These are phyloP conservation scores for Chloropsis cyanopogon DNA, from an alignment of 2,113 vertebrate genomes.

Conservation along the genomic window DNA sequence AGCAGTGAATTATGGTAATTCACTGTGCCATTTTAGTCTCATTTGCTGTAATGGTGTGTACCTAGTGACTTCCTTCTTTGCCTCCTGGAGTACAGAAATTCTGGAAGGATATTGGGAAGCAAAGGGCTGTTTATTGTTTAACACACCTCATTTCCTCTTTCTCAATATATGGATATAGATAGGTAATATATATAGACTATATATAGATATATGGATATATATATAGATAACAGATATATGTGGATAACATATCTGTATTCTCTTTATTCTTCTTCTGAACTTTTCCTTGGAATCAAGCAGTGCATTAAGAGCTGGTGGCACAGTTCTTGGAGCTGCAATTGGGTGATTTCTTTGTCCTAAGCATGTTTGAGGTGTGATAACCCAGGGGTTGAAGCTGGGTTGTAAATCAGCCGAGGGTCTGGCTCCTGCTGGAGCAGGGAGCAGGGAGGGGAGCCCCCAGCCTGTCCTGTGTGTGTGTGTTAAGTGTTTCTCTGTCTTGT, in stretches of 20 bases:
- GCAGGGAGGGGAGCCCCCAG: not conserved
- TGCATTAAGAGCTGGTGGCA: not conserved
- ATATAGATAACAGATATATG: not conserved
- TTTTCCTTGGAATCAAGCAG: not conserved
- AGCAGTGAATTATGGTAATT: not conserved
- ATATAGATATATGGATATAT: too few relatives aligned
- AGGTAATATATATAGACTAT: too few relatives aligned
- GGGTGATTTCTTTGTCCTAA: not conserved
- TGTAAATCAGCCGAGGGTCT: not conserved
- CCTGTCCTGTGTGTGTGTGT: slow-evolving; percentile 53
- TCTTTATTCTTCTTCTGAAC: not conserved
- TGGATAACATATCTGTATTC: not conserved
- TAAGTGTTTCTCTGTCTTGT: slow-evolving; percentile 83
- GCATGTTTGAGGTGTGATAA: not conserved
- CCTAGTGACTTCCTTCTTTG: not conserved
- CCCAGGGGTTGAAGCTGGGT: not conserved
- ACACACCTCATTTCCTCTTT: not conserved
- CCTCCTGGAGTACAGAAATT: not conserved
- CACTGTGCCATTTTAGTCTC: not conserved
- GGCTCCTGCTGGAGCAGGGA: not conserved
- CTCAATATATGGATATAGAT: not conserved
- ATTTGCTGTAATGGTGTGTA: not conserved
- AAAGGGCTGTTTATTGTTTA: not conserved
- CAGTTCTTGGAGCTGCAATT: not conserved
- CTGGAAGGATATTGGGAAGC: not conserved